Conservation (phyloP, 2,797 vertebrate genomes). For the Garrulus glandarius region DNA sequence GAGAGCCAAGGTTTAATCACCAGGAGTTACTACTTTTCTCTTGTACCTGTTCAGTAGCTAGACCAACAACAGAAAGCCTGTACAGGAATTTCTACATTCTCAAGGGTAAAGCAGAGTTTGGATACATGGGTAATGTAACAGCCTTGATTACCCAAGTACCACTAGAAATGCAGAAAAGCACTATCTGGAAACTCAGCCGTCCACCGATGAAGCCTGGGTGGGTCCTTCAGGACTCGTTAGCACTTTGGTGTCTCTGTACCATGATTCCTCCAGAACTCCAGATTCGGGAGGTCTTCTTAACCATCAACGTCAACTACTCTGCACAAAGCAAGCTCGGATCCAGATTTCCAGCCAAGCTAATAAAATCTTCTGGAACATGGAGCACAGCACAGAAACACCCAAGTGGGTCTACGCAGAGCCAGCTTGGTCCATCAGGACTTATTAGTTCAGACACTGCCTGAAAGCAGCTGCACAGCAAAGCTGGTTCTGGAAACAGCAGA, state of each 20-base stretch:
- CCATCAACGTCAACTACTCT: neutral
- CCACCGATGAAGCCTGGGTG: neutral
- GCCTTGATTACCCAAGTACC: neutral
- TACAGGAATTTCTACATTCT: neutral
- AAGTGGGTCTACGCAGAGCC: slow-evolving; percentile 7
- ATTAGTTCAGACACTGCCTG: slow-evolving; percentile 29
- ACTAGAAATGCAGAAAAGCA: neutral
- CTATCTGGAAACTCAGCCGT: neutral
- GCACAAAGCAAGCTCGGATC: neutral
- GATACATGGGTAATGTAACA: neutral
- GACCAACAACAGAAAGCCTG: neutral
- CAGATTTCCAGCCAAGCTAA: slow-evolving; percentile 19
- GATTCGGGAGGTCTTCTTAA: neutral
- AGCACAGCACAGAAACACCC: slow-evolving; percentile 28
- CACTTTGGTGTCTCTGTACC: neutral
- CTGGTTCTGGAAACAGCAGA: slow-evolving; percentile 43
- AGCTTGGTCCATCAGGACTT: slow-evolving; percentile 48
- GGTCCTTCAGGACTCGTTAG: neutral
- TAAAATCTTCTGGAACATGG: slow-evolving; percentile 45
- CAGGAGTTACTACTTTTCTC: neutral
- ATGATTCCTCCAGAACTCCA: neutral
- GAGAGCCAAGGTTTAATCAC: neutral
- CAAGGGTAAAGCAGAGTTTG: neutral
- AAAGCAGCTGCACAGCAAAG: slow-evolving; percentile 49
- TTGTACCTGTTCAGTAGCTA: neutral